These are phyloP conservation scores for Phoenoteleia sp. DNA, from an alignment of 2,888 invertebrate species.

Conservation along the genomic window DNA sequence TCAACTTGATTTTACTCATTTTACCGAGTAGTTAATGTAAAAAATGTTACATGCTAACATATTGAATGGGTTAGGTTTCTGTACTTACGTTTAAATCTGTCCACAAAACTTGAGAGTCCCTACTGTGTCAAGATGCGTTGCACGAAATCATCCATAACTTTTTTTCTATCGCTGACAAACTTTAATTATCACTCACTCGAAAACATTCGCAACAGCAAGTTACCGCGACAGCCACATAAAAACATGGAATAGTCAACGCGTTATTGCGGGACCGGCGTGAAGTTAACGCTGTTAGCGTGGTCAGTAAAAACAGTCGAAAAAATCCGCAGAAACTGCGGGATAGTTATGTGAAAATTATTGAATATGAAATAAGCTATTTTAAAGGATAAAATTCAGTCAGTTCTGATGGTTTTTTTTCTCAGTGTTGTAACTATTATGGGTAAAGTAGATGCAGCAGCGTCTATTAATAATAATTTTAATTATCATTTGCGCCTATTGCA, in stretches of 20 bases:
- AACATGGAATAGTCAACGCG: not conserved
- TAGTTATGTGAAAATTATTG: no score
- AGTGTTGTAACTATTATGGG: no score
- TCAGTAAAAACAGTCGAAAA: no score
- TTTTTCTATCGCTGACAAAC: not conserved
- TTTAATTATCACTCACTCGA: not conserved
- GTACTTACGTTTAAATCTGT: constrained; percentile 22
- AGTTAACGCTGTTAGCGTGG: not conserved
- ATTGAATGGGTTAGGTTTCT: constrained; percentile 15
- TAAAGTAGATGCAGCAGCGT: no score
- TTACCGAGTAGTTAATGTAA: not conserved
- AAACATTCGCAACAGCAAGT: no score
- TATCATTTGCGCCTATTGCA: no score
- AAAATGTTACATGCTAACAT: not conserved
- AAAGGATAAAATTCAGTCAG: no score
- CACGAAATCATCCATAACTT: constrained; percentile 9
- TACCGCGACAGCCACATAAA: not conserved
- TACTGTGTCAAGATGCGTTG: constrained; percentile 4
- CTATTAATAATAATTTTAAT: no score
- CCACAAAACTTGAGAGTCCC: constrained; percentile 22
- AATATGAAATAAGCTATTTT: no score
- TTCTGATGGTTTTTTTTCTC: no score
- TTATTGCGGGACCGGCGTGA: constrained; percentile 7
- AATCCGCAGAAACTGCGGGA: no score
- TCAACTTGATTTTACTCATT: not conserved